Conservation (phyloP, 1,140 invertebrate species). For the Ceratitis capitata region DNA sequence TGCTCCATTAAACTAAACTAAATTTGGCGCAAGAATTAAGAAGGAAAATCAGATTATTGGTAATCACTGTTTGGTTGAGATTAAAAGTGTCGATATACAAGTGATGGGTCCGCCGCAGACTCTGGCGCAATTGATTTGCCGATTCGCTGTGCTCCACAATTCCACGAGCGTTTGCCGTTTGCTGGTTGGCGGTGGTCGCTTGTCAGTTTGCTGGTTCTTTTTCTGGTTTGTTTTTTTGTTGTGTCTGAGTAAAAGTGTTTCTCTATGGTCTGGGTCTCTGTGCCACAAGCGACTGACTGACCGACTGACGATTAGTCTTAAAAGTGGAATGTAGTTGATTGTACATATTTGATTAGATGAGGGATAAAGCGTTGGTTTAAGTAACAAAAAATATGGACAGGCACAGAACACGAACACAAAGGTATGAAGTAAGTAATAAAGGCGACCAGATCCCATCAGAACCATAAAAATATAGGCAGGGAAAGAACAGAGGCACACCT, state of each 20-base stretch:
- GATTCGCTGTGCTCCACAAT: background rate
- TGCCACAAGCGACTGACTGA: background rate
- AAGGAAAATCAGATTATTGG: background rate
- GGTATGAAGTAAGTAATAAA: no score
- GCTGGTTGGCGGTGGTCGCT: background rate
- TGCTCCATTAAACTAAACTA: background rate
- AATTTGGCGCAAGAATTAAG: background rate
- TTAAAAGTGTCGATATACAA: slow-evolving; percentile 21
- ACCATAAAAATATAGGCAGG: no score
- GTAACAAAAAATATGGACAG: background rate
- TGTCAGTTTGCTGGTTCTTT: background rate
- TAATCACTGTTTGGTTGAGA: background rate
- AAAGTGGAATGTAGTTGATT: background rate
- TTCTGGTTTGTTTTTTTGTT: background rate
- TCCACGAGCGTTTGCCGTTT: background rate
- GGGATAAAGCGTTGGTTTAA: background rate
- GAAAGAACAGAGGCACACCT: no score
- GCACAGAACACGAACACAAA: no score
- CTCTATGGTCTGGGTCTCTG: background rate
- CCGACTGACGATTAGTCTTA: background rate
- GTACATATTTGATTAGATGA: background rate
- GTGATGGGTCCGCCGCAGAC: background rate
- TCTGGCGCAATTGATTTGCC: background rate
- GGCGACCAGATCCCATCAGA: no score
- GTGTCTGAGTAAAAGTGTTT: slow-evolving; percentile 7